These are phyloP conservation scores for Gephyroberyx darwinii DNA, from an alignment of 2,797 vertebrate genomes.

Conservation along the genomic window DNA sequence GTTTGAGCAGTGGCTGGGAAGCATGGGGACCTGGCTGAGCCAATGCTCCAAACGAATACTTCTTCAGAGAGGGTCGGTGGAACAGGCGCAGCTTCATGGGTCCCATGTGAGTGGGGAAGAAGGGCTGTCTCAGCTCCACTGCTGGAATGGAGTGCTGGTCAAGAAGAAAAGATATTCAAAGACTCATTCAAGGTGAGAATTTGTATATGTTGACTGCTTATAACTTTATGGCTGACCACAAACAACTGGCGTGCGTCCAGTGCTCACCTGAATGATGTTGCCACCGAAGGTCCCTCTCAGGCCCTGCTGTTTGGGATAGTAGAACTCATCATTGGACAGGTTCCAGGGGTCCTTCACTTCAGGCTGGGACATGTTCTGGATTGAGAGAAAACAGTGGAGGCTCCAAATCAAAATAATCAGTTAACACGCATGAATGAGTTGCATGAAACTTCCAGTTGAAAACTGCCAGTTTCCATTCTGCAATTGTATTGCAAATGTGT, in stretches of 20 bases:
- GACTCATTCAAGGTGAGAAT: neutral
- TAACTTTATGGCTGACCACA: neutral
- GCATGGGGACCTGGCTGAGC: constrained; percentile 94
- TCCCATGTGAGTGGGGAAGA: constrained; percentile 99
- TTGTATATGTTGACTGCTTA: neutral
- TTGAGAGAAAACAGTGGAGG: neutral
- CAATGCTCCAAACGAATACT: constrained; percentile 94
- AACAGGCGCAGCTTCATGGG: constrained; percentile 97
- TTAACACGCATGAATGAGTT: too few species aligned
- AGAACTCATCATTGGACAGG: constrained; percentile 98
- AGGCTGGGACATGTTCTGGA: constrained; percentile 98
- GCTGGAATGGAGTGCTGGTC: constrained; percentile 95
- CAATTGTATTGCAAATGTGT: too few species aligned
- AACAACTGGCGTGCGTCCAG: neutral
- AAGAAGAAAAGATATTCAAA: constrained; percentile 15
- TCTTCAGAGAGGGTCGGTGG: constrained; percentile 93
- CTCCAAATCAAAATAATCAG: neutral
- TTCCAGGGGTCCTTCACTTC: constrained; percentile 99
- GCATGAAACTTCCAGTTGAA: too few species aligned
- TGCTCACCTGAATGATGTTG: constrained; percentile 95
- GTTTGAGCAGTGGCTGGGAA: constrained; percentile 93
- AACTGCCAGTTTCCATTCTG: too few species aligned
- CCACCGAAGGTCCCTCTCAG: constrained; percentile 97
- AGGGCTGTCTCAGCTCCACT: constrained; percentile 95
- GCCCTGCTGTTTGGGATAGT: constrained; percentile 98